Evolutionary conservation across 2,113 vertebrate genomes (phyloP).

Genomic region (Pteronura brasiliensis): DNA sequence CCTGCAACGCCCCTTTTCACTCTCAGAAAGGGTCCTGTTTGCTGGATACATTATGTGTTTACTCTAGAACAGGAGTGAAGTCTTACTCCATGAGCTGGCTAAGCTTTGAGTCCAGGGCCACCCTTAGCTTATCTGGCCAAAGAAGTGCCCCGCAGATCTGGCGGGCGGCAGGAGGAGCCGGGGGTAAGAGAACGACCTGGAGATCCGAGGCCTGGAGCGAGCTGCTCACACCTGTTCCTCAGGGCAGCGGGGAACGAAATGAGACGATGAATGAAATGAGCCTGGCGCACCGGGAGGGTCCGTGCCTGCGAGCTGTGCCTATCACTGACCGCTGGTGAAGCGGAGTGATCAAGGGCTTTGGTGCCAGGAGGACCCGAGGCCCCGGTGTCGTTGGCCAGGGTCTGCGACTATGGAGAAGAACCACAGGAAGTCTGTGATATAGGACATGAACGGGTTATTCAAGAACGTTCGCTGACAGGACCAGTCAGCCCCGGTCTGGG

Average conservation of each 20-base stretch:
- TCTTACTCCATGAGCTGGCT: not conserved
- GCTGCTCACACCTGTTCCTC: not conserved
- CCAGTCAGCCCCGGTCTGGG: not conserved
- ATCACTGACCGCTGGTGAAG: not conserved
- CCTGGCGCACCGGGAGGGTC: not conserved
- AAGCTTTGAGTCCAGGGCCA: not conserved
- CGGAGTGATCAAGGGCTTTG: not conserved
- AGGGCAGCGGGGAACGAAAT: not conserved
- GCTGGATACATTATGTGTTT: not conserved
- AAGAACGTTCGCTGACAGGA: not conserved
- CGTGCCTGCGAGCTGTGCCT: not conserved
- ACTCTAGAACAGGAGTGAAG: not conserved
- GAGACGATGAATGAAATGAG: not conserved
- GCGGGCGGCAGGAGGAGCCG: fast-evolving
- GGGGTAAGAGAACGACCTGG: not conserved
- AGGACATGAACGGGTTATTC: not conserved
- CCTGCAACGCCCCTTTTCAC: not conserved
- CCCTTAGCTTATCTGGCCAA: not conserved
- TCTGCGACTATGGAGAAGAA: not conserved
- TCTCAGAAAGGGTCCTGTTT: not conserved
- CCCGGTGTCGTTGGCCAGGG: no score
- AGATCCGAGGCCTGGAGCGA: not conserved
- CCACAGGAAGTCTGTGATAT: not conserved
- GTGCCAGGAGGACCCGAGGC: not conserved
- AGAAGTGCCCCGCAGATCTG: not conserved